Base-by-base conservation (phyloP, 2,797 vertebrate genomes). In the Poeciliopsis infans region DNA sequence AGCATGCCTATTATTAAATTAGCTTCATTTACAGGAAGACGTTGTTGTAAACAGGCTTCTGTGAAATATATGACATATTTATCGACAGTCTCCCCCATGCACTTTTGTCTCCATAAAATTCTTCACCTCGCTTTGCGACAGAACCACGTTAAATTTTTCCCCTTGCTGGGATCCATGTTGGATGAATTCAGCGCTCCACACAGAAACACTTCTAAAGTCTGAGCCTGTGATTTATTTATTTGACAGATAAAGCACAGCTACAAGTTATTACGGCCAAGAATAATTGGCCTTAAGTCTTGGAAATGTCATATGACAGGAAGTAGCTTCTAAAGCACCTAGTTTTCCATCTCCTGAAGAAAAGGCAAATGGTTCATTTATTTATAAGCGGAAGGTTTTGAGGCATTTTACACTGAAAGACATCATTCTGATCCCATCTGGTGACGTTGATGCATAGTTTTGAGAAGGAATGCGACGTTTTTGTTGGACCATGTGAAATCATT, bases 401-500 rank as follows among this genome's bases (percentile, higher is more conserved):
- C 61, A 8, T 45, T 31, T 69, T 41, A 15, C 47, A 39, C 7
- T 7, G 46, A 31, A 20, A 18, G 11, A 43, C 74, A 59, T 47
- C 3, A 31, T 59, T 33, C 12, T 31, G 28, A 31, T 15, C 57
- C 31, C n/a, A 13, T 5, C 57, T 31, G 12, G 31, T 31, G 20
- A 59, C 15, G 28, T 59, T 31, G 57, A 33, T 31, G 15, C 57
- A 1, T 4, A 18, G 75, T 66, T 78, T 77, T 87, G 81, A 25
- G 47, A 76, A 61, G 82, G 73, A 77, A 75, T 69, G 16, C 53
- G 33, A 76, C 51, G 36, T 77, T 79, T 76, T 1, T 66, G 69
- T 57, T 51, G 41, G 36, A 68, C 39, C 79, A 76, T 77, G 82
- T 81, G 87, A 77, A 77, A 39, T 57, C 25, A 79, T 74, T 83